Evolutionary conservation across 2,888 invertebrate genomes (phyloP), one percentile per base, ranked within the genome.

Genomic region (Criorhina ranunculi): DNA sequence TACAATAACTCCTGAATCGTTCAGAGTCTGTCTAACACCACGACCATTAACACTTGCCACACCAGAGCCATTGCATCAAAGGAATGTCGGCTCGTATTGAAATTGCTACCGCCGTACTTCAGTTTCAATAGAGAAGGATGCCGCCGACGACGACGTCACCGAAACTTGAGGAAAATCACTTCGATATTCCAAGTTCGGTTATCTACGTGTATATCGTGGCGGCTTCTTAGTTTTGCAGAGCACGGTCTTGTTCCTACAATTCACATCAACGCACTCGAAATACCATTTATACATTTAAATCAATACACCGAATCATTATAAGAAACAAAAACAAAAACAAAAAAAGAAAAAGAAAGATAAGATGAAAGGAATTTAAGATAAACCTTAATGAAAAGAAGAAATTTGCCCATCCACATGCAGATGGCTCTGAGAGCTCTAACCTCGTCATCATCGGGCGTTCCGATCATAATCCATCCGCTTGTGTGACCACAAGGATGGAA

Each of bases 1-100:
- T 62, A 97, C 98, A n/a, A 95, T 97, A 60, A 95, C 95, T 15
- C 97, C 98, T 0, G 94, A 95, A 88, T 93, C 95, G 0, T 98
- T 96, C 93, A 94, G 95, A 90, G 95, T 97, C 12, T 94, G 94
- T 88, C 93, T 96, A 76, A 92, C 93, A 83, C 93, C 94, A 5
- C 93, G 95, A 44, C 93, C 93, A 1, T 90, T 93, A 89, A 90
- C 90, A 40, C 90, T 92, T 75, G 88, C 88, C 89, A 89, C 87
- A 17, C 83, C 86, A 9, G 90, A 91, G 91, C 89, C 90, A 78
- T 88, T 92, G 88, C 91, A 90, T 66, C 88, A 92, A 87, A 91
- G 93, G 90, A 90, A 93, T 88, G 91, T 93, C 24, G 93, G 93
- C 76, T 91, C 93, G 86, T 90, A 91, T 53, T 91, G 87, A 92